Evolutionary conservation across 2,113 vertebrate genomes (phyloP).

Genomic region (Dasyurus viverrinus): DNA sequence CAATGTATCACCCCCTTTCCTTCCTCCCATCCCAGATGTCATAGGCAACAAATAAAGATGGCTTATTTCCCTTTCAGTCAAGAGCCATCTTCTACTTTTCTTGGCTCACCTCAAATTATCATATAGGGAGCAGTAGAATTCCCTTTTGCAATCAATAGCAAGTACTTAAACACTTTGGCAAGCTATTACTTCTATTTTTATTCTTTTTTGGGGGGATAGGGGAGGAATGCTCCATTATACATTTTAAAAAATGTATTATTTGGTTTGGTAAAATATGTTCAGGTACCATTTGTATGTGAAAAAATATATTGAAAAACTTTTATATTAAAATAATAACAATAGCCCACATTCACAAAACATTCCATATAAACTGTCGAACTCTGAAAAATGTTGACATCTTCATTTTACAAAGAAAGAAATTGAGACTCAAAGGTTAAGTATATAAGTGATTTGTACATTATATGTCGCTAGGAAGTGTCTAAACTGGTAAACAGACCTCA

Average conservation of each 20-base stretch:
- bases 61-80: slow-evolving; percentile 39
- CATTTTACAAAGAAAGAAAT: neutral
- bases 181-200: neutral
- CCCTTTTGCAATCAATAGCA: neutral
- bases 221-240: neutral
- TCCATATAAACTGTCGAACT: too few relatives aligned
- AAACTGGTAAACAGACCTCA: too few relatives aligned
- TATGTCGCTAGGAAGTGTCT: too few relatives aligned
- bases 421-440: neutral
- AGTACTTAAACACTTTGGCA: neutral
- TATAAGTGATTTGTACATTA: neutral
- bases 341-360: neutral
- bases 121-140: neutral
- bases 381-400: neutral
- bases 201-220: neutral
- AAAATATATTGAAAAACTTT: slow-evolving; percentile 13
- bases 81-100: neutral
- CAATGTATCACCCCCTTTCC: neutral
- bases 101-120: neutral
- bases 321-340: neutral
- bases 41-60: neutral
- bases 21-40: slow-evolving; percentile 3
- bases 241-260: neutral
- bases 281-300: neutral
- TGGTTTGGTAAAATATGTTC: neutral